Evolutionary conservation across 2,797 vertebrate species (phyloP), one percentile per base, ranked within the genome.

Genomic region (Pteronotus mesoamericanus): DNA sequence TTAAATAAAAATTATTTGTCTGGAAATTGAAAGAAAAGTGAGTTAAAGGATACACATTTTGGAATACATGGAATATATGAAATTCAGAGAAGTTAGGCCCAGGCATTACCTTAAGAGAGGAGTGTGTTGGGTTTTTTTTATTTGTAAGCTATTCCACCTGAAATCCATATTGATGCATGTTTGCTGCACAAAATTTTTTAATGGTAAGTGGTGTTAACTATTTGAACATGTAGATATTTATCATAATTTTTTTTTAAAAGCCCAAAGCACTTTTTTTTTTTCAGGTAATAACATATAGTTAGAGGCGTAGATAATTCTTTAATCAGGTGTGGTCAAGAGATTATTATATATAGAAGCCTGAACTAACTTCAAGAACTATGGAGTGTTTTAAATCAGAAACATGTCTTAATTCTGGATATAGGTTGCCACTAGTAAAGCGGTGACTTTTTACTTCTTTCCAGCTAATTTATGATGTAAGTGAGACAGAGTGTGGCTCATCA

Each of bases 21-120:
- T 90, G 44, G 53, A 95, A 91, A 95, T 86, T 9, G 83, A 92
- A 90, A 92, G 93, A 82, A 86, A 84, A 86, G 3, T 86, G 74
- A 79, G 15, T 92, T 80, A 51, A 90, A 82, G 46, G 24, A 83
- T 18, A 78, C 51, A 24, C 34, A 71, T 19, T 86, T 59, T 68
- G 12, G 37, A 89, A 86, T 86, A 34, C 11, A n/a, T 61, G 82
- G 59, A 86, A 71, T 79, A n/a, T 26, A 21, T 55, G 94, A 57
- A 71, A 42, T 46, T 59, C 29, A 55, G 44, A 83, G 19, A 66
- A n/a, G 18, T 61, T 59, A 69, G 61, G 42, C 24, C 9, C 9
- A 75, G n/a, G 55, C 34, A 57, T 55, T 51, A 14, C 22, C 12
- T 89, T 69, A 39, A 57, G 57, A 75, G 39, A 93, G 4, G 9